Evolutionary conservation across 2,888 invertebrate species (phyloP), one percentile per base, ranked within the genome.

Genomic region (Ormyrus thymus): DNA sequence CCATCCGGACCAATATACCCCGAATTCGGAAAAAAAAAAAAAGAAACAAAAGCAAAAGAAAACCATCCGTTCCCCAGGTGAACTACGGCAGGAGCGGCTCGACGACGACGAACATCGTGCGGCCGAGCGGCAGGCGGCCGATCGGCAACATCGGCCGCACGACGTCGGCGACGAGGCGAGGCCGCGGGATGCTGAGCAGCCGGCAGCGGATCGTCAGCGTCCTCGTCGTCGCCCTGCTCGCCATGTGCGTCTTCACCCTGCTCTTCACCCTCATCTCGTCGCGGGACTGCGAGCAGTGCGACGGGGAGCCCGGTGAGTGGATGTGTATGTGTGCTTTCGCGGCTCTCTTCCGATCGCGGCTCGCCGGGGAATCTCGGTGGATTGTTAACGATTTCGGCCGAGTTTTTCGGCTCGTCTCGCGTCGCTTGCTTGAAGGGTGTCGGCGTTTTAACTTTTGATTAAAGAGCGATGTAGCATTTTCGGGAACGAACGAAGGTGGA

Each of bases 41-140:
- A 1, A 29, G 29, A 29, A 29, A n/a, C n/a, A n/a, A n/a, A n/a
- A n/a, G n/a, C n/a, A n/a, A n/a, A n/a, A n/a, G n/a, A 29, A 29
- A 29, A 29, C 1, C 1, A 29, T 29, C 29, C 29, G 29, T 29
- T 29, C 29, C 13, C 4, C 76, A 89, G 89, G 88, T 89, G 73
- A 89, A 85, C 46, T 88, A 87, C 73, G 86, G 85, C 9, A 84
- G 87, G n/a, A 84, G 85, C 43, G 87, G 88, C 43, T 84, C 82
- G 46, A 84, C 85, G 7, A 85, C 88, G 13, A 88, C 86, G 53
- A 87, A 84, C 15, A 82, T 86, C 15, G 78, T 87, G 46, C 86
- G 86, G 70, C 76, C 85, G 6, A 83, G 82, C 64, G 84, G 82
- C 59, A 72, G 85, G 15, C 83, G 86, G 59, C 80, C 86, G 6